These are phyloP conservation scores for Eupithecia centaureata DNA, from an alignment of 2,888 invertebrate species.

Conservation along the genomic window DNA sequence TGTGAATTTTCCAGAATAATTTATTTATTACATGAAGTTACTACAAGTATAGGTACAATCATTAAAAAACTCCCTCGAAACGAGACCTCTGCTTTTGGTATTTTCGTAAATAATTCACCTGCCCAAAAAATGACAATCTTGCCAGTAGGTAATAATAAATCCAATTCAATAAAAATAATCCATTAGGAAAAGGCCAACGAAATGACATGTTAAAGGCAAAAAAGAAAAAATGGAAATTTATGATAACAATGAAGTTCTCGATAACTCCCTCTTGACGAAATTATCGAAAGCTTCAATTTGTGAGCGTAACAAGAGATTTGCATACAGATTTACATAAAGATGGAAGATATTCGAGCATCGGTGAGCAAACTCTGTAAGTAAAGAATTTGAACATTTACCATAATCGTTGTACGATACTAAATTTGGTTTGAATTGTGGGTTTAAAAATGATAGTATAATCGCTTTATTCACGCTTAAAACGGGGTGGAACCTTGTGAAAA, in stretches of 20 bases:
- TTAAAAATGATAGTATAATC: neutral
- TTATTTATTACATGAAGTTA: too few species aligned
- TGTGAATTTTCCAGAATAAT: too few species aligned
- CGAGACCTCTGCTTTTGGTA: too few species aligned
- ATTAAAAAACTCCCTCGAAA: too few species aligned
- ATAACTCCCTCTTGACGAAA: neutral
- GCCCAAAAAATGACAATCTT: too few species aligned
- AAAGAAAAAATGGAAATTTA: too few species aligned
- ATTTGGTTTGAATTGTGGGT: neutral
- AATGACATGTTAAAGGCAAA: neutral
- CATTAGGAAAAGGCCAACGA: neutral
- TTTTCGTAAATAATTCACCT: too few species aligned
- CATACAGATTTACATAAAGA: conserved; percentile 3
- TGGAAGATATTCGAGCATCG: neutral
- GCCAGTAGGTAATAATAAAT: too few species aligned
- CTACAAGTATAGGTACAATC: too few species aligned
- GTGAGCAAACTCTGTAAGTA: neutral
- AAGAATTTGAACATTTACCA: conserved; percentile 4
- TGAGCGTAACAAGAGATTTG: neutral
- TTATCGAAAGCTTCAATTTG: conserved; percentile 2
- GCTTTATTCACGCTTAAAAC: neutral
- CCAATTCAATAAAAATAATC: too few species aligned
- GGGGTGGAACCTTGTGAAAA: neutral
- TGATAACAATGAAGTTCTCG: neutral
- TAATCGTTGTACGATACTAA: neutral